Base-by-base conservation (phyloP, 2,888 invertebrate genomes). In the Sycophila texana region DNA sequence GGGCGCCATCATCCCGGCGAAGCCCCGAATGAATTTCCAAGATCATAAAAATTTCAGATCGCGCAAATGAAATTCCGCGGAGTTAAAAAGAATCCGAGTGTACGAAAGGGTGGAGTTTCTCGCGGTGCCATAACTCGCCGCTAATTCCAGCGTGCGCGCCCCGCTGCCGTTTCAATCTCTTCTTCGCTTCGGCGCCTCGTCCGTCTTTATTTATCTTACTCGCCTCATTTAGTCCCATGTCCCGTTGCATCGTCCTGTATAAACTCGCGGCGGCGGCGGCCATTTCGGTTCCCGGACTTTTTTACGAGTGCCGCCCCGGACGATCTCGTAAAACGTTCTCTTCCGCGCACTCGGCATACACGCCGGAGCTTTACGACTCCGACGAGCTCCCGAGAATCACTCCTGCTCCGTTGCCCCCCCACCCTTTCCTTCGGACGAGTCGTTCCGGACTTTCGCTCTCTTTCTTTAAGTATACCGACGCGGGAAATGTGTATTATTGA, bases 161-260 rank as follows among this genome's bases (percentile, higher is more conserved):
- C 13, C 58, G n/a, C 63, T 39, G n/a, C 30, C n/a, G 16, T 74
- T 74, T 66, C 74, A 74, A 74, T 74, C 74, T 74, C 73, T 55
- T 53, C 55, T 39, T 10, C 39, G 39, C 47, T 49, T 53, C 53
- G 14, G 30, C 26, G 13, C 13, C 60, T 60, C 49, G 20, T 71
- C 61, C 65, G 58, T 72, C 65, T 72, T 72, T 77, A 72, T 77
- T 77, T 72, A 77, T 72, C 72, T 66, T 66, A 65, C 63, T 72
- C 49, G 72, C 58, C 20, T 60, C 72, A 72, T 77, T 77, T 77
- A 77, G 63, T 26, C 58, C 13, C 30, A 49, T 13, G 47, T 4
- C 39, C 39, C 63, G 39, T 63, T 39, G 39, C n/a, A 4, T 39
- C 30, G n/a, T 39, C 61, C n/a, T 7, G 57, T 55, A 71, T 71